Evolutionary conservation across 2,888 invertebrate genomes (phyloP), one percentile per base, ranked within the genome.

Genomic region (Apamea epomidion): DNA sequence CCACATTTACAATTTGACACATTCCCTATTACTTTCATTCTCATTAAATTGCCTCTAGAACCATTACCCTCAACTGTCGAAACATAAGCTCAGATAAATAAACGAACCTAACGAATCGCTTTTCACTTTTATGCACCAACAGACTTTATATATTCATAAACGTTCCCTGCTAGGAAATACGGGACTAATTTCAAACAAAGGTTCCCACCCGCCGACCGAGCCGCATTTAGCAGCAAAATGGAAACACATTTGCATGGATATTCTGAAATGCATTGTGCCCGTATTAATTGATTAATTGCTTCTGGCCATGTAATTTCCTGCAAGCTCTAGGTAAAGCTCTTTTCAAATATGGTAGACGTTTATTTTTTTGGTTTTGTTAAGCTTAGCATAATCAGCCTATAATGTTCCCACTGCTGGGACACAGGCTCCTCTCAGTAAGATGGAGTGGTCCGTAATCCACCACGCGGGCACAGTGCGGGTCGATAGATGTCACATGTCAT

Each of bases 271-370:
- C 60, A 72, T 86, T 77, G 79, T 73, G 29, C 21, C 51, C 45
- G 64, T 71, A 78, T 73, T 82, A 65, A 82, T 80, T 82, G 78
- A 79, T 75, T 77, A 77, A 86, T 87, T 62, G 73, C 60, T 72
- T 48, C 8, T 58, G 37, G 42, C 64, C 74, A 73, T 81, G 58
- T 72, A 70, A 73, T 77, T 85, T 80, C 76, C 68, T 65, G 42
- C 62, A 45, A 70, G 51, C 64, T 74, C 16, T 51, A 70, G 60
- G 29, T 8, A 54, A 12, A n/a, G 18, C n/a, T 51, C 12, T 51
- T 60, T 76, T 60, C 29, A 71, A 69, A 74, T 45, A 72, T 25
- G 6, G n/a, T 21, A 1, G 21, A 25, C 0, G 29, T 42, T 72
- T 62, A 25, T 74, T 74, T 48, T 68, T 71, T 62, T 10, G 16